These are phyloP conservation scores for Ethmia dodecea DNA, from an alignment of 2,888 invertebrate genomes.

Conservation along the genomic window DNA sequence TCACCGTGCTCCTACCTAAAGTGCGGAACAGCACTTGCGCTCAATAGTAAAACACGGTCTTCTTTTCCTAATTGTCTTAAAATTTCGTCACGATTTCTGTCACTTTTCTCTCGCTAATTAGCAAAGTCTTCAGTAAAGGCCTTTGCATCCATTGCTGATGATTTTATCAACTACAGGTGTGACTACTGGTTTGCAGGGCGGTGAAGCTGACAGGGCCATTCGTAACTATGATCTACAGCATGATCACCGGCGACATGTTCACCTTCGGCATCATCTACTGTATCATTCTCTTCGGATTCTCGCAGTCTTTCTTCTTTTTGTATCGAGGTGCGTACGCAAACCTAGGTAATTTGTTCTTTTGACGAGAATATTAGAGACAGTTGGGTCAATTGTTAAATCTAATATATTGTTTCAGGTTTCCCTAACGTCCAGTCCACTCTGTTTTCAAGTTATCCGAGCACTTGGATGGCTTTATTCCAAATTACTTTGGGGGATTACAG, in stretches of 20 bases:
- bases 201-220: conserved; percentile 97
- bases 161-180: too few species aligned
- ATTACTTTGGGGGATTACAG: conserved; percentile 98
- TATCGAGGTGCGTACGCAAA: conserved; percentile 83
- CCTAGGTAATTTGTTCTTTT: neutral
- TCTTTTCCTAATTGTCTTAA: too few species aligned
- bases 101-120: too few species aligned
- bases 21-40: too few species aligned
- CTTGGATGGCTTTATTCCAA: conserved; percentile 98
- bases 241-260: conserved; percentile 99
- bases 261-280: conserved; percentile 98
- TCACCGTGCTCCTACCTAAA: too few species aligned
- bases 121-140: too few species aligned
- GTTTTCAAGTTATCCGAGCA: conserved; percentile 90
- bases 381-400: neutral
- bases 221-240: conserved; percentile 99
- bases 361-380: neutral
- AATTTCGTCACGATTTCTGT: too few species aligned
- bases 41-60: too few species aligned
- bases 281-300: conserved; percentile 96
- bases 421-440: conserved; percentile 88
- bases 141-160: too few species aligned
- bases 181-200: conserved; percentile 87
- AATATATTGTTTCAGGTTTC: conserved; percentile 72
- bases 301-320: conserved; percentile 96